Evolutionary conservation across 1,140 invertebrate genomes (phyloP).

Genomic region (Holotrichia oblita): DNA sequence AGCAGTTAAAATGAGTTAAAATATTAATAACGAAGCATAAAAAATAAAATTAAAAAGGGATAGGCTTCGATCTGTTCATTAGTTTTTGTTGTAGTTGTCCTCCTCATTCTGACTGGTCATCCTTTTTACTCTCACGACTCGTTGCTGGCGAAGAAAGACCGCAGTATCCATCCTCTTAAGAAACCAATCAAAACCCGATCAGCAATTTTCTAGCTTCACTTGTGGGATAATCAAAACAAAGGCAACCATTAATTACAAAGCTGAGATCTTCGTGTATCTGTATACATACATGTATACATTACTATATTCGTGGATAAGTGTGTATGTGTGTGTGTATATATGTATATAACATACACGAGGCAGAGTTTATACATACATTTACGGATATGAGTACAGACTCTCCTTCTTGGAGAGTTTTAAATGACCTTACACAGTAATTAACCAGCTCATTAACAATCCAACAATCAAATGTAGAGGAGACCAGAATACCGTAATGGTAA

Average conservation of each 20-base stretch:
- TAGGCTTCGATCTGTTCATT: slow-evolving; percentile 57
- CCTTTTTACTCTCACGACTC: not conserved
- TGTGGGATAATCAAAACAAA: slow-evolving; percentile 58
- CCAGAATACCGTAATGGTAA: not conserved
- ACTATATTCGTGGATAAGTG: not conserved
- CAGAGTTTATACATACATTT: too few species aligned
- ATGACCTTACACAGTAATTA: slow-evolving; percentile 55
- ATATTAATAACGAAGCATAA: slow-evolving; percentile 57
- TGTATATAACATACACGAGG: too few species aligned
- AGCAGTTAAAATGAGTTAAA: slow-evolving; percentile 55
- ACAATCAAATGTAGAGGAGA: slow-evolving; percentile 37
- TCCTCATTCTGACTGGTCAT: not conserved
- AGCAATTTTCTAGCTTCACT: slow-evolving; percentile 57
- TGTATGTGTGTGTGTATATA: too few species aligned
- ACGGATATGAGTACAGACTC: not conserved
- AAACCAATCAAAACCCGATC: slow-evolving; percentile 58
- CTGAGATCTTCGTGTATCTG: slow-evolving; percentile 46
- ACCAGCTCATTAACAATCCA: slow-evolving; percentile 56
- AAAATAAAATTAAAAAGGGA: slow-evolving; percentile 54
- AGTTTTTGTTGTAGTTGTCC: slow-evolving; percentile 50
- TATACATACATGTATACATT: slow-evolving; percentile 12
- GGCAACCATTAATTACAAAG: slow-evolving; percentile 57
- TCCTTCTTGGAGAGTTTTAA: slow-evolving; percentile 45
- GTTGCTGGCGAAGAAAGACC: not conserved
- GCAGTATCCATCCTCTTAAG: slow-evolving; percentile 49